Evolutionary conservation across 2,113 vertebrate genomes (phyloP), one percentile per base, ranked within the genome.

Genomic region (Callopanchax toddi): DNA sequence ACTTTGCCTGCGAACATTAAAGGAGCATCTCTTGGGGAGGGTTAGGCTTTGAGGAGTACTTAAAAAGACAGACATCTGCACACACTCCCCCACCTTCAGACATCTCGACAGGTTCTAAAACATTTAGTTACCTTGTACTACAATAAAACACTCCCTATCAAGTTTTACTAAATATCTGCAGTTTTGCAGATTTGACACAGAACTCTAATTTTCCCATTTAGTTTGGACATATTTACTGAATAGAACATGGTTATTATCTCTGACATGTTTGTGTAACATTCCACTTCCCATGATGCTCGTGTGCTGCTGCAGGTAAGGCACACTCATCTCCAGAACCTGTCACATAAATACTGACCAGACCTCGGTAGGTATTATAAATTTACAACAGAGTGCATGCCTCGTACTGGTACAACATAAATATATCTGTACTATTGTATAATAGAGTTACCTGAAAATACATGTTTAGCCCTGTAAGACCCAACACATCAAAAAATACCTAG

Each of bases 41-140:
- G 65, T 69, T 37, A 66, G 39, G n/a, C 60, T 81, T 60, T 84
- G 74, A 86, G 75, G 60, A 12, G 15, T 1, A 23, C 69, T 74
- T 60, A 23, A 69, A 81, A 64, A 52, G 49, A 8, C 48, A 57
- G 67, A 53, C 36, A 73, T 64, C 18, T 46, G 66, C 75, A 79
- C 55, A 18, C 32, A 39, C 51, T 0, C 10, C 29, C 22, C 8
- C 60, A 29, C 68, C 72, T 78, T 61, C 66, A 64, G 67, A 71
- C 74, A 71, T 74, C 18, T 18, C 26, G 20, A 9, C 22, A 43
- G 68, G 77, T 9, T 32, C 10, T 6, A 3, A 8, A 32, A 32
- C 6, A 20, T 56, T 71, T 39, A 16, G 60, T n/a, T n/a, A n/a
- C n/a, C n/a, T n/a, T n/a, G n/a, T 5, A 25, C 18, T 22, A 36